Percentiles rank a stretch among this genome's conserved stretches.
These are phyloP conservation scores for Ceratothoa steindachneri DNA, from an alignment of 2,888 invertebrate genomes.

Conservation along the genomic window DNA sequence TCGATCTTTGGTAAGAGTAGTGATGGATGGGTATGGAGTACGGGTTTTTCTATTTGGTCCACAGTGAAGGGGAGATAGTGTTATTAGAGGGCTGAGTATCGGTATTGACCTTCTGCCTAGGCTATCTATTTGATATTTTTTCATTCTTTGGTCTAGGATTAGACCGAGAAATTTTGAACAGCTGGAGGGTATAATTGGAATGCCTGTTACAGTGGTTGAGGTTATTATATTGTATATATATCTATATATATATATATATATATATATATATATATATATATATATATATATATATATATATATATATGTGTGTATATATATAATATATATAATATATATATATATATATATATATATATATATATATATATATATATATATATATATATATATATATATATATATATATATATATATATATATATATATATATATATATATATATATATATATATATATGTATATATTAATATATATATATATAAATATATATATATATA, in stretches of 20 bases:
- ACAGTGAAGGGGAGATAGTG: too few relatives aligned
- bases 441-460: too few relatives aligned
- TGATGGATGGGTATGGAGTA: too few relatives aligned
- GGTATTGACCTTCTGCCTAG: too few relatives aligned
- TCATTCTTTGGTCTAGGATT: too few relatives aligned
- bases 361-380: constrained; percentile 5
- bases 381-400: constrained; percentile 13
- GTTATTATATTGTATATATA: too few relatives aligned
- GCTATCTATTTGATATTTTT: too few relatives aligned
- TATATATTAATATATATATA: constrained; percentile 5
- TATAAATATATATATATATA: constrained; percentile 11
- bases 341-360: background rate
- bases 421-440: constrained; percentile 15
- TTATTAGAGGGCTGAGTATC: too few relatives aligned
- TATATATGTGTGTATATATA: constrained; percentile 10
- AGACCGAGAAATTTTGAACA: background rate
- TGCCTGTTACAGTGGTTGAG: background rate
- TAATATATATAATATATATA: background rate
- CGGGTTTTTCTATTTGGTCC: too few relatives aligned
- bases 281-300: constrained; percentile 6
- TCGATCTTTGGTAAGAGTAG: too few relatives aligned
- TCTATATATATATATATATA: too few relatives aligned
- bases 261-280: constrained; percentile 15
- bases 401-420: constrained; percentile 15
- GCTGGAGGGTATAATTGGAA: background rate